Base-by-base conservation (phyloP, 2,797 vertebrate species). In the Periophthalmus magnuspinnatus region DNA sequence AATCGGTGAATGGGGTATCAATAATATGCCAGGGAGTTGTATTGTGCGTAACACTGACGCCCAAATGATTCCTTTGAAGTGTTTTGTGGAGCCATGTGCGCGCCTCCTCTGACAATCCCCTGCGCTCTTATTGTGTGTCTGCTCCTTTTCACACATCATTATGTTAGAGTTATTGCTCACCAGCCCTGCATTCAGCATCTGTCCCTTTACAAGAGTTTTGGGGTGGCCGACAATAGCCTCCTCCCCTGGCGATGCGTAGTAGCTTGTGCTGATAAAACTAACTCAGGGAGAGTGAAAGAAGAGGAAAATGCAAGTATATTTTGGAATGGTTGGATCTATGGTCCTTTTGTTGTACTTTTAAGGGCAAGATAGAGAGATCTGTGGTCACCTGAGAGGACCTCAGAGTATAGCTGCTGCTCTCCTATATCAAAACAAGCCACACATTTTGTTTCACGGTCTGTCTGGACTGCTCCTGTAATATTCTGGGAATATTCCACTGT, bases 41-140 rank as follows among this genome's bases (percentile, higher is more conserved):
- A 57, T 56, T 83, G 64, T 72, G 19, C 57, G 45, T 76, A 77
- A 77, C 60, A 72, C 45, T 21, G n/a, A 68, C 75, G 80, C 71
- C 70, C 61, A 81, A 78, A 83, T 80, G 72, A 82, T 81, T 79
- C 72, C 52, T 86, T 87, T 89, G 81, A 88, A 86, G 86, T 82
- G 48, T 57, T 78, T 74, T 81, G 76, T 64, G 74, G 68, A 71
- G 76, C 72, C 70, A 77, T 75, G 74, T 64, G 65, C 72, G 59
- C 41, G 57, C 19, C 61, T 83, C 82, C 77, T 80, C 66, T 73
- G 78, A 82, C 71, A 65, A 73, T 76, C 68, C 65, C 77, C 72
- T 74, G 8, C 47, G 84, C 79, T 84, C 79, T 85, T 80, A 81
- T 83, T 79, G 80, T 82, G 67, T 64, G 50, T 57, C 48, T 80